Evolutionary conservation across 1,140 invertebrate genomes (phyloP).

Genomic region (Meteorus sp.): DNA sequence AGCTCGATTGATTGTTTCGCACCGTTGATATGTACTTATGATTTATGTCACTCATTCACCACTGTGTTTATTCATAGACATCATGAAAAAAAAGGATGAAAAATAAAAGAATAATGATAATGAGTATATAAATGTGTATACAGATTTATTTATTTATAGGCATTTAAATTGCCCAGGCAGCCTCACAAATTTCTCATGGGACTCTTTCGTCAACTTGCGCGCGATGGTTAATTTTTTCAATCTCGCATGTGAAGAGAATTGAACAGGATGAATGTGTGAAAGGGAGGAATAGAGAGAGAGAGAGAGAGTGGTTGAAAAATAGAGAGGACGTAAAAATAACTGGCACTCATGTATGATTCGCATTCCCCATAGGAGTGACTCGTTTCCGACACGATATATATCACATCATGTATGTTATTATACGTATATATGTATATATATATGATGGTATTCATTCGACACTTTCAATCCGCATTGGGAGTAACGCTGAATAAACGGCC

Average conservation of each 20-base stretch:
- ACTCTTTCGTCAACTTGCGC: slow-evolving; percentile 4
- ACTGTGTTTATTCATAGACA: neutral
- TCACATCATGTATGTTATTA: neutral
- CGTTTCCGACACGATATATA: neutral
- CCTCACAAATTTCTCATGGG: slow-evolving; percentile 15
- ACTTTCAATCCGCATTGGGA: slow-evolving; percentile 19
- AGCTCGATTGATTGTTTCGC: slow-evolving; percentile 24
- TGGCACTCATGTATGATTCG: slow-evolving; percentile 18
- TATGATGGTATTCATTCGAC: neutral
- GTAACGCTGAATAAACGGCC: neutral
- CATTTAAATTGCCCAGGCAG: neutral
- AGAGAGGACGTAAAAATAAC: slow-evolving; percentile 16
- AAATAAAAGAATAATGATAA: too few species aligned
- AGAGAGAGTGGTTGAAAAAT: too few species aligned
- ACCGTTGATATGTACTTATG: neutral
- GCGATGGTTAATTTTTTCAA: slow-evolving; percentile 13
- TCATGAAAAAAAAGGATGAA: too few species aligned
- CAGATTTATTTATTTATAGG: neutral
- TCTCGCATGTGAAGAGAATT: neutral
- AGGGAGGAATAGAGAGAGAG: neutral
- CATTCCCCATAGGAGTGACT: slow-evolving; percentile 11
- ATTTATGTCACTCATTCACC: neutral
- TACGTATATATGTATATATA: too few species aligned
- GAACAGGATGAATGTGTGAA: slow-evolving; percentile 3
- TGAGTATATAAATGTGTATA: neutral